phyloP scores from a whole-genome alignment of 1,140 invertebrate genomes.

The Hermetia illucens region DNA sequence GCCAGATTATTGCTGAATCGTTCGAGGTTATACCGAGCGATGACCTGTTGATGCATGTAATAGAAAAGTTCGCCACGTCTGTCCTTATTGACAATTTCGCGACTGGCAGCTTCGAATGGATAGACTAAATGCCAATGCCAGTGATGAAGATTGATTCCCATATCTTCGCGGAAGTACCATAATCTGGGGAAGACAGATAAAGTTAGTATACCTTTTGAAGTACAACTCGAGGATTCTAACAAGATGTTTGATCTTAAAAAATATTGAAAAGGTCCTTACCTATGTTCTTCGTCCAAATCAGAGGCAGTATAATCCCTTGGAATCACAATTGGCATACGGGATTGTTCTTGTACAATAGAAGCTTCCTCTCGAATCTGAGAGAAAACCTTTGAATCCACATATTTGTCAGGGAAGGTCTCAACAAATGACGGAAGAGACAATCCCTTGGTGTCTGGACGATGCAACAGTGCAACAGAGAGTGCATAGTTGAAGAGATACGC shows the following conservation, averaged over 20 bases:
- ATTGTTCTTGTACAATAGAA: constrained; percentile 36
- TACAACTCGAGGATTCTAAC: not conserved
- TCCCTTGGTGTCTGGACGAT: constrained; percentile 35
- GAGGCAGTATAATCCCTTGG: constrained; percentile 39
- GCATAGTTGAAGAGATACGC: constrained; percentile 36
- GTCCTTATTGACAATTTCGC: constrained; percentile 36
- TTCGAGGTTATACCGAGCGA: constrained; percentile 40
- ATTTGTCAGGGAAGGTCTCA: constrained; percentile 39
- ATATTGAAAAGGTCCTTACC: constrained; percentile 37
- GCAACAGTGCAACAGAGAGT: constrained; percentile 36
- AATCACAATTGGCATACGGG: constrained; percentile 50
- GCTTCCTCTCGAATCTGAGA: constrained; percentile 32
- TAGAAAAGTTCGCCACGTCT: constrained; percentile 45
- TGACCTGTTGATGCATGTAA: constrained; percentile 40
- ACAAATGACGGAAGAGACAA: constrained; percentile 29
- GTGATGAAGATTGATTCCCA: constrained; percentile 43
- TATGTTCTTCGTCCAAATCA: constrained; percentile 50
- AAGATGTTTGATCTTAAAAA: constrained; percentile 33
- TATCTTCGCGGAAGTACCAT: constrained; percentile 40
- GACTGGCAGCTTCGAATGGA: constrained; percentile 25
- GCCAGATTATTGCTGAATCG: constrained; percentile 33
- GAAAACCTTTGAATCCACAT: constrained; percentile 33
- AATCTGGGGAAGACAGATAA: not conserved
- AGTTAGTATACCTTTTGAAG: constrained; percentile 8
- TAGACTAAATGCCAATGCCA: constrained; percentile 45